These are phyloP conservation scores for Trachymyrmex septentrionalis DNA, from an alignment of 1,140 invertebrate species.

Conservation along the genomic window DNA sequence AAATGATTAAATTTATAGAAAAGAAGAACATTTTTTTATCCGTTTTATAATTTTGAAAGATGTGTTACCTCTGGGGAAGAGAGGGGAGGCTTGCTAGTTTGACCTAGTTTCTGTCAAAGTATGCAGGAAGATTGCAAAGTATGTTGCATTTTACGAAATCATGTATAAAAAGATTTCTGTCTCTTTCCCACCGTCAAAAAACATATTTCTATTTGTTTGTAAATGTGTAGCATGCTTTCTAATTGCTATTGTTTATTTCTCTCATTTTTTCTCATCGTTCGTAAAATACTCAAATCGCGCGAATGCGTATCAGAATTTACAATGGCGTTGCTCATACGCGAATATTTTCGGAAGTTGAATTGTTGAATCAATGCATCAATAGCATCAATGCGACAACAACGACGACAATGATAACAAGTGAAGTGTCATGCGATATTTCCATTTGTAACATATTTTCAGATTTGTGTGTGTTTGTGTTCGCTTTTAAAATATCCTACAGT, in stretches of 20 bases:
- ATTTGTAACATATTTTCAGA: conserved; percentile 34
- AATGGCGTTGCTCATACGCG: neutral
- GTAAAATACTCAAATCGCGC: conserved; percentile 11
- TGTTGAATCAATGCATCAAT: neutral
- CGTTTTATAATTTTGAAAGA: neutral
- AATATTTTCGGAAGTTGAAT: neutral
- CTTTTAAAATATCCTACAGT: conserved; percentile 36
- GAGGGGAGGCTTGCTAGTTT: too few species aligned
- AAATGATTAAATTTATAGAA: too few species aligned
- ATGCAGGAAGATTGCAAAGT: too few species aligned
- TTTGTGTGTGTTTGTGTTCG: neutral
- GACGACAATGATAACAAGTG: neutral
- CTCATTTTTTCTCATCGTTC: conserved; percentile 52
- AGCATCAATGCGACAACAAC: neutral
- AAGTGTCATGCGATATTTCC: conserved; percentile 37
- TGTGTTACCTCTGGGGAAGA: neutral
- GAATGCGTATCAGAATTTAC: conserved; percentile 42
- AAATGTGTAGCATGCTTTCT: neutral
- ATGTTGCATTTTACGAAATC: neutral
- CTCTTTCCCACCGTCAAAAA: neutral
- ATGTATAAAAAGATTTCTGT: conserved; percentile 3
- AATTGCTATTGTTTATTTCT: conserved; percentile 3
- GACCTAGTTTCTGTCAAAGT: neutral
- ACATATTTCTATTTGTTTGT: conserved; percentile 19
- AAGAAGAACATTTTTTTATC: neutral